Percentiles rank a stretch among this genome's conserved stretches.
Conservation (phyloP, 2,113 vertebrate species). For the Charina bottae region DNA sequence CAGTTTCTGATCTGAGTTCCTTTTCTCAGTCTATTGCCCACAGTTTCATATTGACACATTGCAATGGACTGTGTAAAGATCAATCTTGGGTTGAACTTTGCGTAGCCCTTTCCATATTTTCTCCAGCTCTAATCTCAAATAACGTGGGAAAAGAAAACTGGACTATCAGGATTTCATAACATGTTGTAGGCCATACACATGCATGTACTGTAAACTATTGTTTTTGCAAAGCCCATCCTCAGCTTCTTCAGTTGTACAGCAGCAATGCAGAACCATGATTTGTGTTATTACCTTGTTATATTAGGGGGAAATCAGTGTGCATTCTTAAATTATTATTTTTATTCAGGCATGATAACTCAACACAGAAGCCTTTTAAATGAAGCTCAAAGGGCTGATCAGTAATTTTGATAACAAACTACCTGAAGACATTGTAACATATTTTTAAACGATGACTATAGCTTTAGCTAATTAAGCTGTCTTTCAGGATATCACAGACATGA, state of each 20-base stretch:
- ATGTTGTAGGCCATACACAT: neutral
- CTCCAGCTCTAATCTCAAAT: neutral
- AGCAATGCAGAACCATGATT: neutral
- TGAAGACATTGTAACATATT: conserved; percentile 58
- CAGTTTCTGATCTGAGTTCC: neutral
- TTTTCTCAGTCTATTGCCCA: neutral
- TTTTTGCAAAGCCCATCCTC: neutral
- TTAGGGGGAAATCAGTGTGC: neutral
- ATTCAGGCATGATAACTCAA: neutral
- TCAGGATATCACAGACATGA: conserved; percentile 51
- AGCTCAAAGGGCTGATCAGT: conserved; percentile 54
- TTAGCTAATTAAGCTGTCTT: conserved; percentile 64
- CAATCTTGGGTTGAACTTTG: neutral
- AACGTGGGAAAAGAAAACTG: neutral
- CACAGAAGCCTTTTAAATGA: conserved; percentile 36
- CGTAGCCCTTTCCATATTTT: neutral
- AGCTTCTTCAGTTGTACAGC: neutral
- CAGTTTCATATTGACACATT: neutral
- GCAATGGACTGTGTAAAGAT: neutral
- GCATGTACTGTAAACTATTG: neutral
- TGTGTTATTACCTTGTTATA: neutral
- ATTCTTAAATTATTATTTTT: neutral
- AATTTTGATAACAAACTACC: conserved; percentile 62
- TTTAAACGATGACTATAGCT: conserved; percentile 67
- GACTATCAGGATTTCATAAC: neutral